Base-by-base conservation (phyloP, 2,888 invertebrate genomes). In the Epsilonema sp. region DNA sequence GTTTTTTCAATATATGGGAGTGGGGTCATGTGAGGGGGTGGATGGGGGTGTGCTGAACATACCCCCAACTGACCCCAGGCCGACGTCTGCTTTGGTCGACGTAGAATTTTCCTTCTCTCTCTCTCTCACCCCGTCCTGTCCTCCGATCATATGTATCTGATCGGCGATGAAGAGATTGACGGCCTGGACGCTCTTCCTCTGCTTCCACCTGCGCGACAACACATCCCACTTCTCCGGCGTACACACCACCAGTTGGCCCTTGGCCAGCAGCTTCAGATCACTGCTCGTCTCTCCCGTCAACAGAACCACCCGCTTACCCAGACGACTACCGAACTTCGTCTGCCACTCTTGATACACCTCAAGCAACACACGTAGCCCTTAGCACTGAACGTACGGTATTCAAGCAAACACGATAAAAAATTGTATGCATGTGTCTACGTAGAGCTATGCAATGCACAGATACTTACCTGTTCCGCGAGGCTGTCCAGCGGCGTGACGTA, bases 171-270 rank as follows among this genome's bases (percentile, higher is more conserved):
- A 89, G 19, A 99, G 73, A 51, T 87, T 83, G 8, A 97, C 80
- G 61, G 86, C 90, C 62, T 94, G 94, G 0, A 99, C 92, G 65
- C 90, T 89, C 69, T 94, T 94, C 26, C 97, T 75, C 61, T 97
- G 94, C 60, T 97, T 97, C 97, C 97, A 99, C 53, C 97, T 75
- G 47, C 97, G 74, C 0, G 97, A 97, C 2, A 97, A 72, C 2
- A 97, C 86, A 65, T 99, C 97, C 97, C 97, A 99, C 59, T 90
- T 89, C 62, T 94, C 92, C 0, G 92, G 90, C 0, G 92, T 94
- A 3, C 86, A 82, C 52, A 99, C 78, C 39, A 97, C 82, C n/a
- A 97, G 78, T 67, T 94, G 86, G 1, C 87, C 89, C 65, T 69
- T 67, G 49, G 73, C 71, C 21, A 92, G 68, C n/a, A 74, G 59